Evolutionary conservation across 2,888 invertebrate species (phyloP).

Genomic region (Xestia sexstrigata): DNA sequence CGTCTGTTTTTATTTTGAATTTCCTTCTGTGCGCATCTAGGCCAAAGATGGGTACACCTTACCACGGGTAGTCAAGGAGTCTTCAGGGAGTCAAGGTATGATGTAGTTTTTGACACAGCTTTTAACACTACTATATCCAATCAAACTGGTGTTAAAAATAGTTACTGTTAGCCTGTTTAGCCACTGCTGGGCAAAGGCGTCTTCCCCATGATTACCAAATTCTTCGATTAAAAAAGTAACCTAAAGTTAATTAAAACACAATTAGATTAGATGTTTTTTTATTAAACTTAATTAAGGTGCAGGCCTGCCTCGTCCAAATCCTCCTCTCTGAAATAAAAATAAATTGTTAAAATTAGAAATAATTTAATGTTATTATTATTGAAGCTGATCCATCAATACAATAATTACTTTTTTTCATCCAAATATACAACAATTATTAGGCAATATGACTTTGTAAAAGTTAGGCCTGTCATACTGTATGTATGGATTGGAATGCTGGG

Average conservation of each 20-base stretch:
- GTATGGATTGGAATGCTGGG: no score
- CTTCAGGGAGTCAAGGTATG: neutral
- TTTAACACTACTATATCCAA: neutral
- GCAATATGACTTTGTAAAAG: neutral
- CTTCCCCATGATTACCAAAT: no score
- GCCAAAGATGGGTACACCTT: neutral
- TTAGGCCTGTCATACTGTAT: no score
- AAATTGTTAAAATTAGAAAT: conserved; percentile 44
- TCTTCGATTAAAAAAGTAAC: no score
- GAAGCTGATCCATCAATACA: neutral
- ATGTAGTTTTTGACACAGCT: neutral
- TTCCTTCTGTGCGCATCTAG: neutral
- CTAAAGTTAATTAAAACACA: conserved; percentile 26
- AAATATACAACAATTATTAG: neutral
- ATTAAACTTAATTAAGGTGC: conserved; percentile 89
- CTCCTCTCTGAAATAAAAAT: conserved; percentile 93
- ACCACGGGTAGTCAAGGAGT: neutral
- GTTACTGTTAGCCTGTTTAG: no score
- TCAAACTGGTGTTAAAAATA: neutral
- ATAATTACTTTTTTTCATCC: neutral
- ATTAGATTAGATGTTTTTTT: conserved; percentile 71
- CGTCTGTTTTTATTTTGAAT: no score
- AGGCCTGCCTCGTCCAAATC: conserved; percentile 94
- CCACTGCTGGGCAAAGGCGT: no score
- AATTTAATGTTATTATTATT: neutral